Percentiles rank a stretch among this genome's conserved stretches.
Conservation (phyloP, 2,888 invertebrate genomes). For the Lithophane semibrunnea region DNA sequence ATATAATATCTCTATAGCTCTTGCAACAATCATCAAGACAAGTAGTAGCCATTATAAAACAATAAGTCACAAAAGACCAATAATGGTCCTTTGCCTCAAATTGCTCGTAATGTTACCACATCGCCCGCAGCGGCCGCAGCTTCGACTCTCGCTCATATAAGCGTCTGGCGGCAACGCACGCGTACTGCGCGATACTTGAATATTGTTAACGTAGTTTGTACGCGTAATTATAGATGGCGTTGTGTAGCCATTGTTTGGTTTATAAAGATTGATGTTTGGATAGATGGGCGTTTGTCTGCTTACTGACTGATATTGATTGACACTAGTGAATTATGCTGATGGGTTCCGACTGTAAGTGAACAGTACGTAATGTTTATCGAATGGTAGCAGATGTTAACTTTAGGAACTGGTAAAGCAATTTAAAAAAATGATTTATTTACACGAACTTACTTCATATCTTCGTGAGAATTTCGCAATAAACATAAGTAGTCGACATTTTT, state of each 20-base stretch:
- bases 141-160: conserved; percentile 18
- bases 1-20: conserved; percentile 10
- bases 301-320: conserved; percentile 12
- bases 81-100: conserved; percentile 46
- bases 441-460: too few relatives aligned
- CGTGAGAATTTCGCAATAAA: too few relatives aligned
- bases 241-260: conserved; percentile 22
- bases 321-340: conserved; percentile 12
- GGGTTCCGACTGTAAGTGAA: background rate
- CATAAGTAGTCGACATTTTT: too few relatives aligned
- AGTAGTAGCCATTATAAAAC: conserved; percentile 37
- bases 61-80: conserved; percentile 49
- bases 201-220: conserved; percentile 44
- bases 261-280: conserved; percentile 33
- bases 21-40: conserved; percentile 21
- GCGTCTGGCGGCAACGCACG: conserved; percentile 22
- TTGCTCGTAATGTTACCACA: conserved; percentile 55
- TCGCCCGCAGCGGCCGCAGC: conserved; percentile 37
- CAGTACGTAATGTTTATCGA: background rate
- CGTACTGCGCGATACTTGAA: conserved; percentile 19
- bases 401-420: background rate
- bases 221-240: conserved; percentile 61
- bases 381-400: background rate
- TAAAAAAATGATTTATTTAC: conserved; percentile 4
- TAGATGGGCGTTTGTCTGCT: conserved; percentile 6